phyloP scores from a whole-genome alignment of 64 coral and sea anemone genomes.

The Actinia equina region DNA sequence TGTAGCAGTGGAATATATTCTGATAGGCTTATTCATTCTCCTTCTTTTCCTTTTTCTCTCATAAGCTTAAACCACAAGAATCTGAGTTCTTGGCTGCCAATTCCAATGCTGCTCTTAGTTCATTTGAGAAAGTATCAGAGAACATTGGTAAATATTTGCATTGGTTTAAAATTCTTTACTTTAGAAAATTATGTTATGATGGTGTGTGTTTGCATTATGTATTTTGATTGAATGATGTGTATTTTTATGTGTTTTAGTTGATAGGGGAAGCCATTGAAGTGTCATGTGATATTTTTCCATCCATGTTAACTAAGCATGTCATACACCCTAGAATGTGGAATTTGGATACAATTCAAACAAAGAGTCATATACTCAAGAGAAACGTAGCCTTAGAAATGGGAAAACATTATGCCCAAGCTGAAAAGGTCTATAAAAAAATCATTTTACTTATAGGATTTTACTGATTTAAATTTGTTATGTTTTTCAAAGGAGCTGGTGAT shows the following conservation, averaged over 20 bases:
- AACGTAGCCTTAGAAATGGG: neutral
- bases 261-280: neutral
- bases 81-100: slow-evolving; percentile 86
- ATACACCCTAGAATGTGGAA: no score
- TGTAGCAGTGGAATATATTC: no score
- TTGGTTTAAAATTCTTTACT: no score
- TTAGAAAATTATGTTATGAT: no score
- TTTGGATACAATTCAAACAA: no score
- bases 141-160: slow-evolving; percentile 62
- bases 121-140: slow-evolving; percentile 98
- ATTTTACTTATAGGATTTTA: neutral
- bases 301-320: no score
- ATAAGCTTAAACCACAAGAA: slow-evolving; percentile 94
- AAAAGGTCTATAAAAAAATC: no score
- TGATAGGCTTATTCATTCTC: no score
- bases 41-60: neutral
- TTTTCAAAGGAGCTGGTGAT: slow-evolving; percentile 72
- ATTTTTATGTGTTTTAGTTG: neutral
- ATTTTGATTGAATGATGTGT: neutral
- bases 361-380: no score
- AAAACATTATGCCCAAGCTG: no score
- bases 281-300: no score
- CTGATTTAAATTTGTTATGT: neutral
- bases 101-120: slow-evolving; percentile 89
- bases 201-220: no score